These are phyloP conservation scores for Acleris holmiana DNA, from an alignment of 2,888 invertebrate genomes.

Conservation along the genomic window DNA sequence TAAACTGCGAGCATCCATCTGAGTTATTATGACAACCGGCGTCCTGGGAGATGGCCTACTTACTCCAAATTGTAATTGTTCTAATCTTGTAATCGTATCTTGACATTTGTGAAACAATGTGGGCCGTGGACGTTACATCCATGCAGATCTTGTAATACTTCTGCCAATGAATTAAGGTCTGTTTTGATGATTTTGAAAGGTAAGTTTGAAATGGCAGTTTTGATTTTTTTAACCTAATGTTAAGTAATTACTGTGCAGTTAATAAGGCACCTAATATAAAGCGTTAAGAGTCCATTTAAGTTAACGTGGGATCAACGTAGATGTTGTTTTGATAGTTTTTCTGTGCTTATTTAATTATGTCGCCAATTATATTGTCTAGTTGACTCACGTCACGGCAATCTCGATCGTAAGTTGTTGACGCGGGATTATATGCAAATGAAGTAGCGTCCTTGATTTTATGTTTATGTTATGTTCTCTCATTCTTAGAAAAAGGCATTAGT, in stretches of 20 bases:
- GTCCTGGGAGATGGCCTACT: slow-evolving; percentile 63
- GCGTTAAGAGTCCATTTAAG: slow-evolving; percentile 6
- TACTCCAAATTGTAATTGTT: slow-evolving; percentile 57
- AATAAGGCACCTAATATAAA: background rate
- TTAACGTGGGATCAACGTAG: background rate
- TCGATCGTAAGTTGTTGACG: slow-evolving; percentile 18
- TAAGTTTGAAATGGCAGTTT: background rate
- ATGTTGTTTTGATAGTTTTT: background rate
- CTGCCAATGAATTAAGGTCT: slow-evolving; percentile 12
- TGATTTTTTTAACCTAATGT: slow-evolving; percentile 13
- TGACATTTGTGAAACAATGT: slow-evolving; percentile 44
- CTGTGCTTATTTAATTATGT: slow-evolving; percentile 21
- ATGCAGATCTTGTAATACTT: slow-evolving; percentile 18
- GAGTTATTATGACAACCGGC: slow-evolving; percentile 51
- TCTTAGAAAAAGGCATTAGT: background rate
- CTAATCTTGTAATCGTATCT: slow-evolving; percentile 51
- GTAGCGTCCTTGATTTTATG: slow-evolving; percentile 13
- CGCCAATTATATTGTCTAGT: slow-evolving; percentile 26
- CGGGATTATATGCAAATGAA: slow-evolving; percentile 25
- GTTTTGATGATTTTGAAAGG: background rate
- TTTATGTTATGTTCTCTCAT: background rate
- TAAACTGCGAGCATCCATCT: slow-evolving; percentile 22
- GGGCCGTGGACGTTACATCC: slow-evolving; percentile 49
- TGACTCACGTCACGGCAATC: slow-evolving; percentile 19
- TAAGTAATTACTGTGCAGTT: background rate